Percentiles rank a stretch among this genome's conserved stretches.
These are phyloP conservation scores for Oikopleura albicans DNA, from an alignment of 23 tunicate genomes.

Conservation along the genomic window DNA sequence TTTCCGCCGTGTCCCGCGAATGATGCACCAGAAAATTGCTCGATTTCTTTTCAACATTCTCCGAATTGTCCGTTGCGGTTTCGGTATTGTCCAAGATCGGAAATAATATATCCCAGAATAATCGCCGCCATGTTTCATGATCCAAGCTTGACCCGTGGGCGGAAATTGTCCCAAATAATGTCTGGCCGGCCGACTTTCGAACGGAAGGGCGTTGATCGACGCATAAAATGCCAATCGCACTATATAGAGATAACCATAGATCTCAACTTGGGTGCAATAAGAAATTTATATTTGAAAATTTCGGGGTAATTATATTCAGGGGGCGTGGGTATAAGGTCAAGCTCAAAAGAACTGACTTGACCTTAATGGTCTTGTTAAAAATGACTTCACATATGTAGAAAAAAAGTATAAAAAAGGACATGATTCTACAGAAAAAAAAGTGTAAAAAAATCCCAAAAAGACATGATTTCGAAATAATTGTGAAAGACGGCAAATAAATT, in stretches of 20 bases:
- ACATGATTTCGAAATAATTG: too few relatives aligned
- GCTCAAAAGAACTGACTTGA: too few relatives aligned
- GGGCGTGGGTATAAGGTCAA: too few relatives aligned
- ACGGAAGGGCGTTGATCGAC: slow-evolving; percentile 68
- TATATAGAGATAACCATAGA: neutral
- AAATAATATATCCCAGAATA: slow-evolving; percentile 70
- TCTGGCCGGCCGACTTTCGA: slow-evolving; percentile 78
- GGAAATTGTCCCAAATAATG: slow-evolving; percentile 60
- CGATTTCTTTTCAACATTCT: slow-evolving; percentile 20
- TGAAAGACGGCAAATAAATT: too few relatives aligned
- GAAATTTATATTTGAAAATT: too few relatives aligned
- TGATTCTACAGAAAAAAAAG: too few relatives aligned
- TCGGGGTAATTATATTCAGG: too few relatives aligned
- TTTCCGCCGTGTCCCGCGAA: slow-evolving; percentile 79
- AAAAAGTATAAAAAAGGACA: too few relatives aligned
- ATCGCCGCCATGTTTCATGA: slow-evolving; percentile 39
- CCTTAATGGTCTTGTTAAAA: too few relatives aligned
- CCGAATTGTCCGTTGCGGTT: slow-evolving; percentile 34
- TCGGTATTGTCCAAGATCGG: slow-evolving; percentile 59
- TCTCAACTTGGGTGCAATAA: too few relatives aligned
- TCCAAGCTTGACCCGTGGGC: slow-evolving; percentile 60
- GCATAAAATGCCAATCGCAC: slow-evolving; percentile 29
- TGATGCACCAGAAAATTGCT: slow-evolving; percentile 66
- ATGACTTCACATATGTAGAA: too few relatives aligned
- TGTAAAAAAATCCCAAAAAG: too few relatives aligned